Base-by-base conservation (phyloP, 2,888 invertebrate species). In the Amphipyra berbera region DNA sequence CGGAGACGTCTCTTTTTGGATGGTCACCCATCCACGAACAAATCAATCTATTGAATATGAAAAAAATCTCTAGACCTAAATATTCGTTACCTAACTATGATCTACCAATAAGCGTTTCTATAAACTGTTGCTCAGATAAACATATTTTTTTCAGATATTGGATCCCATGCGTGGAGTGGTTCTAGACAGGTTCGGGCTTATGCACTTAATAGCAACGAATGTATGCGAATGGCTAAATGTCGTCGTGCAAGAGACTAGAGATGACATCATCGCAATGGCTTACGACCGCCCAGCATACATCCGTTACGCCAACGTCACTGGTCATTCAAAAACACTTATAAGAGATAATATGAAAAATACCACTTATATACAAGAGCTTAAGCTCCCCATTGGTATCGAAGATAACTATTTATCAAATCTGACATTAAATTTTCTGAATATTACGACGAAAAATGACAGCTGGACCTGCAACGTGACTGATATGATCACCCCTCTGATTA, bases 141-240 rank as follows among this genome's bases (percentile, higher is more conserved):
- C 27, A 30, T 2, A 12, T 48, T 42, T 44, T 38, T 60, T 73
- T 33, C 85, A 95, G 95, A 88, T 93, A 61, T 76, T 95, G 50
- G 90, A 93, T 63, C 94, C 94, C 9, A 94, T 95, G 93, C 86
- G 93, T 65, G 95, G 94, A 9, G 90, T 94, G 5, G 94, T 95
- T 0, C 74, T 95, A 4, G 93, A 94, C n/a, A 96, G 98, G 76
- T 98, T 99, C 79, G 99, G 99, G 0, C 95, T 98, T 12, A 98
- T 99, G 98, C 99, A 99, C 87, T 96, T 98, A 95, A 96, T 99
- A 68, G 98, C 98, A 1, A 98, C 98, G 12, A 99, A 99, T 87
- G 93, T 99, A 10, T 98, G 98, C 90, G 98, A 98, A 82, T 99
- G 99, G 99, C 92, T 98, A 6, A 97, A 97, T 86, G 97, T 98